Conservation (phyloP, 2,113 vertebrate species). For the Pelusios castaneus region DNA sequence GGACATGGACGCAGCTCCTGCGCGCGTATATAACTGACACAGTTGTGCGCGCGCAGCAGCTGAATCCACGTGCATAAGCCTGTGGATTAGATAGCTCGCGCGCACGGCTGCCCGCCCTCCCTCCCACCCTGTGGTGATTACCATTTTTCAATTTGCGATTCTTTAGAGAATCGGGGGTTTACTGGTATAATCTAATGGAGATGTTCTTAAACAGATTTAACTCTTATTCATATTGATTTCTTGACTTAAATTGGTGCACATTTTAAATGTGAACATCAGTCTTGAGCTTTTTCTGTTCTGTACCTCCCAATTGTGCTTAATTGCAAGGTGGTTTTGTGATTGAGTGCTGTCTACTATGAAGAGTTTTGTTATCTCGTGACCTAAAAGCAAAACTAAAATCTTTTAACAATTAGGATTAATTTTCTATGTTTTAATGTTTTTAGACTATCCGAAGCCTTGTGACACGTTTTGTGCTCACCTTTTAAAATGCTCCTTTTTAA, state of each 20-base stretch:
- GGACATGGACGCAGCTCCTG: too few species aligned
- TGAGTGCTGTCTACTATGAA: neutral
- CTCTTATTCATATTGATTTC: neutral
- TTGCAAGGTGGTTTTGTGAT: neutral
- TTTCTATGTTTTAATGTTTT: neutral
- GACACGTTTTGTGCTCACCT: neutral
- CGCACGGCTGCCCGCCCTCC: too few species aligned
- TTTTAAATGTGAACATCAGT: neutral
- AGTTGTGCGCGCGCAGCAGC: too few species aligned
- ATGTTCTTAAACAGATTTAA: neutral
- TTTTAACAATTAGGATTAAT: neutral
- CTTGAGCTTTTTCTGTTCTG: neutral
- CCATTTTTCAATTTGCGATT: too few species aligned
- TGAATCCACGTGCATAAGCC: too few species aligned
- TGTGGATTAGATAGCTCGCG: too few species aligned
- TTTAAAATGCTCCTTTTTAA: neutral
- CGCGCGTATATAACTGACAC: too few species aligned
- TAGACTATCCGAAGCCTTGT: neutral
- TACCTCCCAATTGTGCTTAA: neutral
- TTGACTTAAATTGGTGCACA: neutral
- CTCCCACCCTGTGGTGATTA: too few species aligned
- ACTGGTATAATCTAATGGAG: fast-evolving
- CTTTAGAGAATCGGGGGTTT: too few species aligned
- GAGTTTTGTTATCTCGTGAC: neutral
- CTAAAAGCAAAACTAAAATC: neutral